Percentiles rank a stretch among this genome's conserved stretches.
These are phyloP conservation scores for Leucophenga maculata DNA, from an alignment of 2,888 invertebrate genomes.

Conservation along the genomic window DNA sequence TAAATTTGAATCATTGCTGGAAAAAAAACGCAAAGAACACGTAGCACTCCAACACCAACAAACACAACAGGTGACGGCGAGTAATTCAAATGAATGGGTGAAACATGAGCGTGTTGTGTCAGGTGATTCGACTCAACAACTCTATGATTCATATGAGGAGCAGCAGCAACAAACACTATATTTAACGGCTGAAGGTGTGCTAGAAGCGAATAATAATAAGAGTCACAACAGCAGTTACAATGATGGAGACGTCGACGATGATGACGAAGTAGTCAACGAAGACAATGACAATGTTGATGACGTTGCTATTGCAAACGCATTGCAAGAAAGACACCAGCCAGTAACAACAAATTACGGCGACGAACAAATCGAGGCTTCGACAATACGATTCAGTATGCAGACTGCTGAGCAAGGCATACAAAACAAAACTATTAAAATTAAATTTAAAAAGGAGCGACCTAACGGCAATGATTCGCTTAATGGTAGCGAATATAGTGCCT, in stretches of 20 bases:
- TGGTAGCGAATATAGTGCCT: conserved; percentile 67
- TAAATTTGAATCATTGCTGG: conserved; percentile 54
- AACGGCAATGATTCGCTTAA: conserved; percentile 48
- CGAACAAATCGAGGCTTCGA: conserved; percentile 69
- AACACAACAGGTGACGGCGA: conserved; percentile 28
- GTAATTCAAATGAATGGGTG: conserved; percentile 45
- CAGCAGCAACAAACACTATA: conserved; percentile 28
- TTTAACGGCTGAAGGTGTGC: conserved; percentile 21
- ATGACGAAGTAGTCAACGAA: conserved; percentile 41
- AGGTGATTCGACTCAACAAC: conserved; percentile 27
- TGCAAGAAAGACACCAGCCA: conserved; percentile 16
- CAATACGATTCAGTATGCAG: conserved; percentile 68
- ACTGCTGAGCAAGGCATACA: conserved; percentile 61
- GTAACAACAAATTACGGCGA: conserved; percentile 47
- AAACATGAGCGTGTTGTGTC: conserved; percentile 25
- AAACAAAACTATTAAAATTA: conserved; percentile 71
- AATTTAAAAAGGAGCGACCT: conserved; percentile 67
- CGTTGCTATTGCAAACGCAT: neutral
- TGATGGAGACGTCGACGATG: conserved; percentile 43
- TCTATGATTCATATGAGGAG: conserved; percentile 23
- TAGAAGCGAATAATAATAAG: conserved; percentile 35
- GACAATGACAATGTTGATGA: conserved; percentile 5
- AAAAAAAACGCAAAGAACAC: conserved; percentile 23
- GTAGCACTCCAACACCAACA: neutral
- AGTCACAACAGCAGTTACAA: conserved; percentile 17